These are phyloP conservation scores for Pelodiscus sinensis DNA, from an alignment of 2,113 vertebrate species.

Conservation along the genomic window DNA sequence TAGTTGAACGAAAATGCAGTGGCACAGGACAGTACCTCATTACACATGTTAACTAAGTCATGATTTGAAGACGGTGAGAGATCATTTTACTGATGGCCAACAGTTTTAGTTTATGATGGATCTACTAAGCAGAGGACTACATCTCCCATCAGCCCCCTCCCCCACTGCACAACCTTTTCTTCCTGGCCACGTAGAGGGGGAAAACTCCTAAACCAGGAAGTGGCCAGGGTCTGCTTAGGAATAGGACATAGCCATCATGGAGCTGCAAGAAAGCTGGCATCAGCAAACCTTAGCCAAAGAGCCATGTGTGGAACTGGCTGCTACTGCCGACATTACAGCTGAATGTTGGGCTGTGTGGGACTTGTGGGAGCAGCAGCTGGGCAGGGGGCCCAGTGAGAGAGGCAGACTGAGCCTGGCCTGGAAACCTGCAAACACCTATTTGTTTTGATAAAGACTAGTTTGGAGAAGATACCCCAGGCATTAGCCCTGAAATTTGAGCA, in stretches of 20 bases:
- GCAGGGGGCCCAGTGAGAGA: not conserved
- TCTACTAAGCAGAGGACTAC: no score
- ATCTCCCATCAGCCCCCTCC: no score
- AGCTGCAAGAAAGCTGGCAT: not conserved
- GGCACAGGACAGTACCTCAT: not conserved
- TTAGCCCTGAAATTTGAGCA: not conserved
- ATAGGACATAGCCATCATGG: not conserved
- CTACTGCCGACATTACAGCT: not conserved
- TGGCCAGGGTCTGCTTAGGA: not conserved
- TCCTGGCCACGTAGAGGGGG: no score
- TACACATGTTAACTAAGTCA: not conserved
- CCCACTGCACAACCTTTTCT: no score
- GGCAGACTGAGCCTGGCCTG: not conserved
- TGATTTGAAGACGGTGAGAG: not conserved
- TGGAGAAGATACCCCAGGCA: not conserved
- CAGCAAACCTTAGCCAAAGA: not conserved
- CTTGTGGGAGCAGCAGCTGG: no score
- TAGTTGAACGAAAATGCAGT: not conserved
- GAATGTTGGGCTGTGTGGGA: not conserved
- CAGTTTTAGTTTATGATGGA: not conserved
- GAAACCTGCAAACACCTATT: not conserved
- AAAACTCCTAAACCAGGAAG: not conserved
- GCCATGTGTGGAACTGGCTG: not conserved
- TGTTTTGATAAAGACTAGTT: not conserved
- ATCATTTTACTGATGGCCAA: not conserved